These are phyloP conservation scores for Andrena minutula DNA, from an alignment of 2,888 invertebrate species.

Conservation along the genomic window DNA sequence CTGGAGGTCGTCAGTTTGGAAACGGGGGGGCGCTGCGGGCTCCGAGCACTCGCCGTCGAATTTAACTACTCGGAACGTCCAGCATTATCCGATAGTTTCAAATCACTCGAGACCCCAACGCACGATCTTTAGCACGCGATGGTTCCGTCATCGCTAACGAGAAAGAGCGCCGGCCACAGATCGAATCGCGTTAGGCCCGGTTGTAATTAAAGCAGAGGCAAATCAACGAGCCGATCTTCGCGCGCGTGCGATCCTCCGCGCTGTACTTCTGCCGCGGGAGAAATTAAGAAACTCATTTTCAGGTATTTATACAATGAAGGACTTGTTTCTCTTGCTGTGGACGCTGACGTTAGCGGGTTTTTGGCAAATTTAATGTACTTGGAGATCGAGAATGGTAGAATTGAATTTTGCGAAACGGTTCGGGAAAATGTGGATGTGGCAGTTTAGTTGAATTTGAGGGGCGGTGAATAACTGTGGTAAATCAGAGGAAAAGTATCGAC, in stretches of 20 bases:
- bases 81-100: conserved; percentile 9
- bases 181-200: background rate
- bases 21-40: conserved; percentile 49
- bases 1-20: conserved; percentile 56
- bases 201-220: background rate
- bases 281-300: conserved; percentile 28
- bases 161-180: background rate
- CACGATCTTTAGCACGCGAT: conserved; percentile 17
- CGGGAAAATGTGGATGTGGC: too few species aligned
- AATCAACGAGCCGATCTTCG: background rate
- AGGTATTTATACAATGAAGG: background rate
- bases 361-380: background rate
- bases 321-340: background rate
- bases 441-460: too few species aligned
- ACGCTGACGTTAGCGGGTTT: background rate
- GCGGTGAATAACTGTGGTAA: too few species aligned
- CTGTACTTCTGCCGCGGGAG: background rate
- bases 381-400: background rate
- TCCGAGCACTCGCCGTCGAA: conserved; percentile 36
- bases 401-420: background rate
- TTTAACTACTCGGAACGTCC: conserved; percentile 36
- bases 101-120: background rate
- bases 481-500: too few species aligned
- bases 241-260: background rate
- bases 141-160: conserved; percentile 5